Evolutionary conservation across 2,888 invertebrate species (phyloP).

Genomic region (Tachina lurida): DNA sequence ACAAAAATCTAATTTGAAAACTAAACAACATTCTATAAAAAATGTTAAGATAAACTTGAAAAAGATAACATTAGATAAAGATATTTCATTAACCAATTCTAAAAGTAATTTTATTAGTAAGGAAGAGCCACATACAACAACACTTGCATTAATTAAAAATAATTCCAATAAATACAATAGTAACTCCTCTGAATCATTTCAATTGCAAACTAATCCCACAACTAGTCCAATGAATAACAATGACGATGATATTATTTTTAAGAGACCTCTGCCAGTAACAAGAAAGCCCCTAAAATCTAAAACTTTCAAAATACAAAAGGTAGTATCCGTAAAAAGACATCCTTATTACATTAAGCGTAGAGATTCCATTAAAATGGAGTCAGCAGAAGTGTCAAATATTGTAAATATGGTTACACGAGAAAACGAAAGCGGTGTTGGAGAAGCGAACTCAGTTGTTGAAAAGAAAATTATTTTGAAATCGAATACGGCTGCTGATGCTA

Average conservation of each 20-base stretch:
- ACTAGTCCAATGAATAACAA: not conserved
- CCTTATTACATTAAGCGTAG: slow-evolving; percentile 17
- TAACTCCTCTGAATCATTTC: not conserved
- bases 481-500: not conserved
- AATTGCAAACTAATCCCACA: slow-evolving; percentile 15
- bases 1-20: slow-evolving; percentile 34
- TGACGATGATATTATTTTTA: slow-evolving; percentile 50
- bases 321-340: slow-evolving; percentile 6
- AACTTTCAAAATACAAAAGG: slow-evolving; percentile 34
- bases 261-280: slow-evolving; percentile 50
- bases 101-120: slow-evolving; percentile 41
- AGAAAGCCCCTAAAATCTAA: slow-evolving; percentile 26
- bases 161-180: not conserved
- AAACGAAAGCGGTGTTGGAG: not conserved
- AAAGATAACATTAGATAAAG: slow-evolving; percentile 52
- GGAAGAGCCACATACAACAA: slow-evolving; percentile 48
- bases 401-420: not conserved
- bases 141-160: slow-evolving; percentile 22
- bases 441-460: not conserved
- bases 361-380: not conserved
- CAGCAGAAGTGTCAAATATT: not conserved
- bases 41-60: slow-evolving; percentile 53
- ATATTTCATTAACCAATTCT: slow-evolving; percentile 74
- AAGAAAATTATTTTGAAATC: not conserved
- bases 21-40: slow-evolving; percentile 33